A percentile compares a stretch with the other conserved stretches of the same genome.
Conservation (phyloP, 2,113 vertebrate genomes). For the Brevimyrus niger region DNA sequence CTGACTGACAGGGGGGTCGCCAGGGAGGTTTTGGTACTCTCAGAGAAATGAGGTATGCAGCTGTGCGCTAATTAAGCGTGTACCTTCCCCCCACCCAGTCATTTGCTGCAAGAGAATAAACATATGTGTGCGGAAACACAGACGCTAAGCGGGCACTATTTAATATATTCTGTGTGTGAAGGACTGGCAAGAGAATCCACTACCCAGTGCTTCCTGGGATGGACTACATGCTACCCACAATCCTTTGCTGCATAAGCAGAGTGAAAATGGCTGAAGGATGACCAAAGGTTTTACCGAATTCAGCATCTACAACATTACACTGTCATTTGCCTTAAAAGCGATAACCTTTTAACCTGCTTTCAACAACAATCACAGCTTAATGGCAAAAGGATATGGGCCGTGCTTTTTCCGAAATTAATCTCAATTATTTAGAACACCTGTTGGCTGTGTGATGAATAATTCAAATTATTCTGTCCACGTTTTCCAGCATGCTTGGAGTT, state of each 20-base stretch:
- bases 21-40: background rate
- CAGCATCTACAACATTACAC: background rate
- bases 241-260: background rate
- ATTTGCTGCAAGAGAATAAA: background rate
- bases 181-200: background rate
- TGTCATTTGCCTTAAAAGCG: background rate
- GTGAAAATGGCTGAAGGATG: background rate
- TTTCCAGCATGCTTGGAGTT: background rate
- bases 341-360: background rate
- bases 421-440: background rate
- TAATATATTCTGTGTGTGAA: background rate
- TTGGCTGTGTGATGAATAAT: background rate
- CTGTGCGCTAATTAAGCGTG: background rate
- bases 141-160: background rate
- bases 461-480: background rate
- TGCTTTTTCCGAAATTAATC: background rate
- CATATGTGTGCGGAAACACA: background rate
- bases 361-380: background rate
- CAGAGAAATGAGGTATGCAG: background rate
- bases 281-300: background rate
- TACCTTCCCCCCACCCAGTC: background rate
- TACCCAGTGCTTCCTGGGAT: background rate
- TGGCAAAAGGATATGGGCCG: background rate
- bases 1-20: background rate
- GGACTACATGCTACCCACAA: background rate